Evolutionary conservation across 2,888 invertebrate species (phyloP), one percentile per base, ranked within the genome.

Genomic region (Euproctis similis): DNA sequence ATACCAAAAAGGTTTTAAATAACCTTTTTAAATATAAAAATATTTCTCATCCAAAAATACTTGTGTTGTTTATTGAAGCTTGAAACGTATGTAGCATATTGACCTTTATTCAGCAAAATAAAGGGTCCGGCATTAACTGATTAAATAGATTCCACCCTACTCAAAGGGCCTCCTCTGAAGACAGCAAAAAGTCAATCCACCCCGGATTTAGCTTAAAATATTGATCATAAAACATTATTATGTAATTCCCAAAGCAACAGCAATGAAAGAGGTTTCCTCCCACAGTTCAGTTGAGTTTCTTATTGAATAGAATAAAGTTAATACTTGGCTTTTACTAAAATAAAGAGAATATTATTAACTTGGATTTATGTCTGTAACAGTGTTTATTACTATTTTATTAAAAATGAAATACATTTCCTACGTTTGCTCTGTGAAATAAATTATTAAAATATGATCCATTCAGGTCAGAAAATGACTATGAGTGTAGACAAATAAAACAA

Each of bases 61-160:
- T 24, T 24, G 32, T 22, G 14, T 28, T 31, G 26, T 28, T 26
- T 30, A 28, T 11, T 30, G 23, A 28, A 27, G 28, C 26, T 43
- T 34, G 19, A 19, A 32, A 37, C 31, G 36, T 34, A 33, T 32
- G 38, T 36, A 26, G 33, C 26, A 37, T 42, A 44, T 48, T 40
- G 46, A 39, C 28, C 44, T 40, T 40, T 45, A 51, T 52, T 54
- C 53, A 48, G 51, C 51, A 49, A 52, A 55, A 55, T 55, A 54
- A 52, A 52, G 53, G 59, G 54, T 48, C 49, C 31, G 40, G 49
- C 53, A 56, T 49, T 46, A 49, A 43, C 46, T 60, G 60, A 59
- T 59, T 58, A 62, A 53, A 53, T 47, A 46, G 51, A 51, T 52
- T 53, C 58, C 59, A 58, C 59, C 63, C 62, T 60, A 53, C 46